Evolutionary conservation across 2,113 vertebrate genomes (phyloP).

Genomic region (Amblyopsis rosae): DNA sequence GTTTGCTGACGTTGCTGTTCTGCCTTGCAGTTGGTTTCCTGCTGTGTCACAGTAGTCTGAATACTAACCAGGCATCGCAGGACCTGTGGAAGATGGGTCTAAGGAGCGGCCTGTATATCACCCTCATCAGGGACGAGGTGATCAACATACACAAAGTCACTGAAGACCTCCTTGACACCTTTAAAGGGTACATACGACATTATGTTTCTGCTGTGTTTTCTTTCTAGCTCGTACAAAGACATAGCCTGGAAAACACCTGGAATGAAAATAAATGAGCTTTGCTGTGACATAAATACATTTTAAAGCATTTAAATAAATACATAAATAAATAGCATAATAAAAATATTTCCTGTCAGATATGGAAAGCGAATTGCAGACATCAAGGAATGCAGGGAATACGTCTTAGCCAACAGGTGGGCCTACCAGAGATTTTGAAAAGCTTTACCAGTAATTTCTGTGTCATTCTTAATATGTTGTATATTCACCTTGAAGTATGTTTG

Average conservation of each 20-base stretch:
- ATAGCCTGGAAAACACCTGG: no score
- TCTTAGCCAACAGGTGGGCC: conserved; percentile 78
- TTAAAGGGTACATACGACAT: conserved; percentile 81
- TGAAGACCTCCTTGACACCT: conserved; percentile 82
- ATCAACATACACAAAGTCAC: conserved; percentile 87
- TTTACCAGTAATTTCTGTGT: not conserved
- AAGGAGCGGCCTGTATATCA: conserved; percentile 83
- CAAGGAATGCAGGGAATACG: conserved; percentile 88
- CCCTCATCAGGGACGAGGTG: conserved; percentile 85
- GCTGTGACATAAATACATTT: not conserved
- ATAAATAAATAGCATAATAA: no score
- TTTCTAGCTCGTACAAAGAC: not conserved
- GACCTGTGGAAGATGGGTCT: conserved; percentile 89
- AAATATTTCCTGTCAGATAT: conserved; percentile 32
- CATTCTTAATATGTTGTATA: not conserved
- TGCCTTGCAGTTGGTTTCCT: conserved; percentile 85
- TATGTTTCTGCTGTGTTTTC: not conserved
- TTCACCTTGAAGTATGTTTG: not conserved
- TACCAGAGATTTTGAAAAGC: not conserved
- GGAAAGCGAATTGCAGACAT: conserved; percentile 85
- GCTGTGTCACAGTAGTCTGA: conserved; percentile 86
- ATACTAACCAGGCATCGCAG: conserved; percentile 75
- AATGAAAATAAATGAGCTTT: not conserved
- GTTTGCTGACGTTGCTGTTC: not conserved
- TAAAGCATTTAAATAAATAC: no score